These are phyloP conservation scores for Microcebus griseorufus DNA, from an alignment of 2,113 vertebrate species.

Conservation along the genomic window DNA sequence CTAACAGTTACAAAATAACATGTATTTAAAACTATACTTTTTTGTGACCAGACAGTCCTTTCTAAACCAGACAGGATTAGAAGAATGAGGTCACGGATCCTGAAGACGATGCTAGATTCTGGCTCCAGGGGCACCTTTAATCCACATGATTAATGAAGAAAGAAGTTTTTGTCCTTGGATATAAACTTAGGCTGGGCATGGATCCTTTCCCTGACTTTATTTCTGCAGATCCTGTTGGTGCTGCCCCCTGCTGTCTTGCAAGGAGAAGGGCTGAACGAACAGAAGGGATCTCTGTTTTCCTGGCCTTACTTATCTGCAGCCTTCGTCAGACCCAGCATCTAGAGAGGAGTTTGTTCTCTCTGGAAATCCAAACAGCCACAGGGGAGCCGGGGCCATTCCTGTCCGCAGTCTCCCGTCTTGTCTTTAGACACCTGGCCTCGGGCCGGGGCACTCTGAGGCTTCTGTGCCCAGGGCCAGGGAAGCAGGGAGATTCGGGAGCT, in stretches of 20 bases:
- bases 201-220: background rate
- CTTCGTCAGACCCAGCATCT: background rate
- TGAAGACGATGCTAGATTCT: background rate
- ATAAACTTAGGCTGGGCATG: background rate
- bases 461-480: background rate
- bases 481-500: background rate
- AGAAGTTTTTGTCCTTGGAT: background rate
- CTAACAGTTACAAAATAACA: background rate
- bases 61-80: background rate
- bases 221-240: background rate
- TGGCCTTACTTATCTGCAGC: background rate
- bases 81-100: background rate
- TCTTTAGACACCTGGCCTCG: background rate
- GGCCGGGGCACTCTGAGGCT: background rate
- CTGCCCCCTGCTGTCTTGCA: slow-evolving; percentile 45
- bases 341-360: background rate
- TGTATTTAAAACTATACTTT: background rate
- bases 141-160: background rate
- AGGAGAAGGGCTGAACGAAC: background rate
- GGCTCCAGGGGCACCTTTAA: background rate
- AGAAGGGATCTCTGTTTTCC: background rate
- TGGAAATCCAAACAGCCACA: background rate
- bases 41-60: background rate
- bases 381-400: background rate
- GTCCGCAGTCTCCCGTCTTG: background rate